phyloP scores from a whole-genome alignment of 2,888 invertebrate genomes.

The Hesperia comma region DNA sequence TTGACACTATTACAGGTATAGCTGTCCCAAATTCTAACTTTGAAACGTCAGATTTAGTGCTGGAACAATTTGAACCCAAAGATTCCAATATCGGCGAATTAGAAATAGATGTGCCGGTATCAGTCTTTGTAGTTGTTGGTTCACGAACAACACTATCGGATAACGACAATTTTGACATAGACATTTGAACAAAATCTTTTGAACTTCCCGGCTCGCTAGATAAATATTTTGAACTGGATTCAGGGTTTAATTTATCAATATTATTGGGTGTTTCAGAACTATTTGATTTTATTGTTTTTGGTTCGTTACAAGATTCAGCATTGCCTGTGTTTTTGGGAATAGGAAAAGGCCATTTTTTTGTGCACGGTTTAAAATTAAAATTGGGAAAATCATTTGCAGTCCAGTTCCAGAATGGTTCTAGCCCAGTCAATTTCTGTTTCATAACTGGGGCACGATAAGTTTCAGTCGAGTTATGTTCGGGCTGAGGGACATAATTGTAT shows the following conservation, averaged over 20 bases:
- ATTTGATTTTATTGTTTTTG: background rate
- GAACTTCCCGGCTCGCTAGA: background rate
- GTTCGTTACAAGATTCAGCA: background rate
- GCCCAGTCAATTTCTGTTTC: slow-evolving; percentile 12
- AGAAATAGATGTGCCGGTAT: too few relatives aligned
- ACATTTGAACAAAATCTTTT: background rate
- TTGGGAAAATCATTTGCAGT: slow-evolving; percentile 8
- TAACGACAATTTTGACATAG: background rate
- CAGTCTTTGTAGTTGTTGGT: too few relatives aligned
- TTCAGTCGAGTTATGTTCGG: background rate
- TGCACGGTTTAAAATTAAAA: background rate
- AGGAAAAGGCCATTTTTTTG: background rate
- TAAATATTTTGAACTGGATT: background rate
- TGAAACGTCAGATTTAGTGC: too few relatives aligned
- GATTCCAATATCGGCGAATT: background rate
- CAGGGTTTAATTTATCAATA: background rate
- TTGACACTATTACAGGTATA: too few relatives aligned
- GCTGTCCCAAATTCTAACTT: too few relatives aligned
- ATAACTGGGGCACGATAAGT: background rate
- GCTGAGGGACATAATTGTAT: background rate
- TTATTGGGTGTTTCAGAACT: background rate
- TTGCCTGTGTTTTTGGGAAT: background rate
- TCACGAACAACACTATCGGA: background rate
- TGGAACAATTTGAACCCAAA: too few relatives aligned
- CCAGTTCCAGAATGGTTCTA: slow-evolving; percentile 27